Percentiles rank a stretch among this genome's conserved stretches.
These are phyloP conservation scores for Meandrusa payeni DNA, from an alignment of 2,888 invertebrate species.

Conservation along the genomic window DNA sequence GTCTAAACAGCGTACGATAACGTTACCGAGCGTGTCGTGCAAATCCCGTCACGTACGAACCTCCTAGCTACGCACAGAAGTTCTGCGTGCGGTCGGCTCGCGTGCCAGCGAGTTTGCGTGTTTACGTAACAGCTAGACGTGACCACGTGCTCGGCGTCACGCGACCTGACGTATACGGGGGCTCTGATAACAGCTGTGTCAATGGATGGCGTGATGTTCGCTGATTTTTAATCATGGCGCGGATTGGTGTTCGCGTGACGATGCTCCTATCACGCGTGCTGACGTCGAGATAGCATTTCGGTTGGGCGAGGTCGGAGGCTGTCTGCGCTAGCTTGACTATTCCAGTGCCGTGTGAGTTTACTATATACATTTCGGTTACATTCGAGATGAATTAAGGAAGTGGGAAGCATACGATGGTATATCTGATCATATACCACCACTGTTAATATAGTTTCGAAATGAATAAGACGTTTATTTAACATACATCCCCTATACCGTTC, in stretches of 20 bases:
- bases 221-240: slow-evolving; percentile 63
- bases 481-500: too few species aligned
- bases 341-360: too few species aligned
- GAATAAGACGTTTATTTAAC: too few species aligned
- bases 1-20: too few species aligned
- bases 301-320: slow-evolving; percentile 25
- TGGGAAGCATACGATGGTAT: too few species aligned
- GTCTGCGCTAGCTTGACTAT: too few species aligned
- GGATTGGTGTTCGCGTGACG: slow-evolving; percentile 59
- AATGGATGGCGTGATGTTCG: slow-evolving; percentile 72
- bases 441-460: too few species aligned
- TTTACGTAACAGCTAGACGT: slow-evolving; percentile 43
- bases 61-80: slow-evolving; percentile 36
- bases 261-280: slow-evolving; percentile 26
- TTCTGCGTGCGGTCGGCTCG: slow-evolving; percentile 50
- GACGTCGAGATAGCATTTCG: slow-evolving; percentile 20
- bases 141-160: slow-evolving; percentile 62
- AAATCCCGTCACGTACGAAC: slow-evolving; percentile 22
- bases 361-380: too few species aligned
- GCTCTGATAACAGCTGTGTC: slow-evolving; percentile 56
- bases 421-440: too few species aligned
- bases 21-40: slow-evolving; percentile 10
- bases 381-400: too few species aligned
- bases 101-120: slow-evolving; percentile 50
- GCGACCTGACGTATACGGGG: slow-evolving; percentile 49